Evolutionary conservation across 2,888 invertebrate species (phyloP).

Genomic region (Ptychoptera contaminata): DNA sequence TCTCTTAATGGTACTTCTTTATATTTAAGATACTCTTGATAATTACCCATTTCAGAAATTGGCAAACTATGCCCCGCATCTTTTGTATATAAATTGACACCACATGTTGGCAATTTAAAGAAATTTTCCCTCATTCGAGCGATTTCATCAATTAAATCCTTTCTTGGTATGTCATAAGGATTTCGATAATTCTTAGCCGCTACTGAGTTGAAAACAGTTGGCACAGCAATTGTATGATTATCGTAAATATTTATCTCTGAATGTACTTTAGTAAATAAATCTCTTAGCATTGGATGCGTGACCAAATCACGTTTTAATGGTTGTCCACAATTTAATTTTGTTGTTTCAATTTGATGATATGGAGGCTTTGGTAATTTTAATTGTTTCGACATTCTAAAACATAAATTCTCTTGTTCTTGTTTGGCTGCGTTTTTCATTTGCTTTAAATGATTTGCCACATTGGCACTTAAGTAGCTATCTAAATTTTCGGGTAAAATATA

Average conservation of each 20-base stretch:
- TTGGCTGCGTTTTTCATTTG: constrained; percentile 90
- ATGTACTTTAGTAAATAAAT: constrained; percentile 65
- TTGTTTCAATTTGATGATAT: constrained; percentile 51
- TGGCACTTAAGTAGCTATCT: constrained; percentile 84
- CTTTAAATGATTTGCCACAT: constrained; percentile 87
- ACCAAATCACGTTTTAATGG: constrained; percentile 65
- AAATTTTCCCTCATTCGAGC: constrained; percentile 90
- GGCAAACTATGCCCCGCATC: constrained; percentile 92
- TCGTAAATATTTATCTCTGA: constrained; percentile 79
- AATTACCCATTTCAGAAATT: constrained; percentile 98
- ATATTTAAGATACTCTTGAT: constrained; percentile 93
- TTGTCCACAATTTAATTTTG: constrained; percentile 54
- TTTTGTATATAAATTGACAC: constrained; percentile 64
- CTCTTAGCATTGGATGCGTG: constrained; percentile 64
- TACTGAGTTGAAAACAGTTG: constrained; percentile 36
- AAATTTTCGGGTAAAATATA: constrained; percentile 81
- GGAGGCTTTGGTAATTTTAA: constrained; percentile 29
- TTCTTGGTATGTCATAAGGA: constrained; percentile 87
- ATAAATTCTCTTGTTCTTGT: constrained; percentile 75
- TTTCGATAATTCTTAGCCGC: constrained; percentile 64
- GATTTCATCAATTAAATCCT: constrained; percentile 80
- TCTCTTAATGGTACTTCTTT: constrained; percentile 85
- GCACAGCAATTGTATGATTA: constrained; percentile 64
- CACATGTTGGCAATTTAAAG: constrained; percentile 60
- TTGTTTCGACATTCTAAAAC: constrained; percentile 37